Evolutionary conservation across 2,888 invertebrate genomes (phyloP).

Genomic region (Lasioglossum figueresi): DNA sequence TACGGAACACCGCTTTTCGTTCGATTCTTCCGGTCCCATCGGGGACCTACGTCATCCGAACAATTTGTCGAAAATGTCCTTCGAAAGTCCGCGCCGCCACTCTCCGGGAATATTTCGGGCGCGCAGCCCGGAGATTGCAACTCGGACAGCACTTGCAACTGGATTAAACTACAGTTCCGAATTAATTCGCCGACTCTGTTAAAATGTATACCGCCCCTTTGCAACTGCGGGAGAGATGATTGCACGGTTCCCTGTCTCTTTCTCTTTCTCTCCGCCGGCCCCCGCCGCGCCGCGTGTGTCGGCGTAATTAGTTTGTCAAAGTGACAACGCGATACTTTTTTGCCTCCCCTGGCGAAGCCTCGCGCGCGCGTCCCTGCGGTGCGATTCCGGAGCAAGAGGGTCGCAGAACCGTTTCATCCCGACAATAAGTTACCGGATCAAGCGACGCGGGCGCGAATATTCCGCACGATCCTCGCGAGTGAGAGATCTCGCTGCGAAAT

Average conservation of each 20-base stretch:
- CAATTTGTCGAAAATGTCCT: background rate
- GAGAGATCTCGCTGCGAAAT: slow-evolving; percentile 42
- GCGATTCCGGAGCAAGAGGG: slow-evolving; percentile 23
- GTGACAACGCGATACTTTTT: slow-evolving; percentile 52
- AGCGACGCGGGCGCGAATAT: background rate
- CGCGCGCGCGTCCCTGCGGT: slow-evolving; percentile 30
- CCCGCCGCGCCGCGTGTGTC: slow-evolving; percentile 10
- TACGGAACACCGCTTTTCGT: background rate
- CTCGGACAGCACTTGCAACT: slow-evolving; percentile 45
- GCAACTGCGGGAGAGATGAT: slow-evolving; percentile 35
- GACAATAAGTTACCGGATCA: slow-evolving; percentile 2
- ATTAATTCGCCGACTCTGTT: slow-evolving; percentile 55
- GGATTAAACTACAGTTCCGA: slow-evolving; percentile 61
- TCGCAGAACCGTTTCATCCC: slow-evolving; percentile 5
- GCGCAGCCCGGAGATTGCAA: slow-evolving; percentile 12
- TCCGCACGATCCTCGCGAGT: background rate
- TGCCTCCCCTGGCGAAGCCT: background rate
- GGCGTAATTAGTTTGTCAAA: slow-evolving; percentile 56
- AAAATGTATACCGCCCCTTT: slow-evolving; percentile 29
- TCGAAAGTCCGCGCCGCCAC: background rate
- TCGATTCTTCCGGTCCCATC: background rate
- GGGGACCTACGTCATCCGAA: background rate
- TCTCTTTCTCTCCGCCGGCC: background rate
- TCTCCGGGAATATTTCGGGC: slow-evolving; percentile 18
- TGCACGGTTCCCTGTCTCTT: slow-evolving; percentile 8